Percentiles rank a stretch among this genome's conserved stretches.
Conservation (phyloP, 2,888 invertebrate species). For the Acrobasis repandana region DNA sequence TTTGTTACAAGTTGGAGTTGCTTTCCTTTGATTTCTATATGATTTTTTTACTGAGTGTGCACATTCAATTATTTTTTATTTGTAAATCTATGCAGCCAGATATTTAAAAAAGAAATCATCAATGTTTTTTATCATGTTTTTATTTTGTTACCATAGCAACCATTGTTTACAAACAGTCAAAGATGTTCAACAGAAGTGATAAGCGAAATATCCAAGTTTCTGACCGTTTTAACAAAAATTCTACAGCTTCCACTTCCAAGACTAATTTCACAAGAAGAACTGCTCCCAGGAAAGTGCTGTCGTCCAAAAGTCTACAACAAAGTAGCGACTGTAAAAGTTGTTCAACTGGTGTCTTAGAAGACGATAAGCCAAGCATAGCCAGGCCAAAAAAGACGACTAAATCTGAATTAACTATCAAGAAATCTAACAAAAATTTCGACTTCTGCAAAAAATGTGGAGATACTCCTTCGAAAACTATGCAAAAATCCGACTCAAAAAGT, state of each 20-base stretch:
- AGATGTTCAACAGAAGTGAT: constrained; percentile 14
- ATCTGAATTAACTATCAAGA: constrained; percentile 52
- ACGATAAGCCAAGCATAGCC: constrained; percentile 17
- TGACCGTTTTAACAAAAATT: neutral
- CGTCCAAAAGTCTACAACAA: constrained; percentile 43
- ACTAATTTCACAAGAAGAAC: constrained; percentile 27
- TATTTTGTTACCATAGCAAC: constrained; percentile 40
- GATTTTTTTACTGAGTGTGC: too few species aligned
- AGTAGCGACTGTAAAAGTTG: constrained; percentile 47
- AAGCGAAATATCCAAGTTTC: neutral
- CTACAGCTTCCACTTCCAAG: neutral
- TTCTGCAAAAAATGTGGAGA: constrained; percentile 61
- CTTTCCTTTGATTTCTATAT: too few species aligned
- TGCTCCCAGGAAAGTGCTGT: constrained; percentile 49
- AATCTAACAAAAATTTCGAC: constrained; percentile 35
- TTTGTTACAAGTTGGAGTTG: too few species aligned
- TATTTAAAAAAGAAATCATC: too few species aligned
- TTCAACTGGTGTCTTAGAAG: constrained; percentile 47
- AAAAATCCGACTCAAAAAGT: constrained; percentile 5
- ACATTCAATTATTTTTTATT: too few species aligned
- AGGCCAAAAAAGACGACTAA: constrained; percentile 56
- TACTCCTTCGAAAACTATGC: neutral
- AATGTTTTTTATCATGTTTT: too few species aligned
- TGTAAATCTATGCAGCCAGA: too few species aligned
- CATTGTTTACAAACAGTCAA: constrained; percentile 29